Base-by-base conservation (phyloP, 2,797 vertebrate genomes). In the Acestrorhynchus altus region DNA sequence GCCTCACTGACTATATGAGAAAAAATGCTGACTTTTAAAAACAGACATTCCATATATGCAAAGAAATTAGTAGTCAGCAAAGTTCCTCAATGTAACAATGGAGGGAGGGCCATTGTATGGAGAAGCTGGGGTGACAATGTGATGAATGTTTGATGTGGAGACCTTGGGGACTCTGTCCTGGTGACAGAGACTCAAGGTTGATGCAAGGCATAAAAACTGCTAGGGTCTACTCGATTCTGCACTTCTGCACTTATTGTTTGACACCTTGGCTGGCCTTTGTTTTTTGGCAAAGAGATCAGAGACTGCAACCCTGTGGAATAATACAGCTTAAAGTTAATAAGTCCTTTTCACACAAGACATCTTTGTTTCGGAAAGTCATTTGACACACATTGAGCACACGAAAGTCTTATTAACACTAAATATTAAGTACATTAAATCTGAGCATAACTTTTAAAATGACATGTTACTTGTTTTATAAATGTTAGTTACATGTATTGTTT, bases 11-110 rank as follows among this genome's bases (percentile, higher is more conserved):
- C 60, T 77, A 63, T 63, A n/a, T 35, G 10, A n/a, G 39, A 8
- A n/a, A 76, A 71, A 77, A 35, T 22, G 67, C 67, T 72, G 76
- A 72, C 76, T 47, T 63, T 63, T 61, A 16, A 52, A 78, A 72
- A 72, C 59, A 78, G 49, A 35, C 42, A 64, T 71, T 54, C 10
- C 18, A 63, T 26, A 46, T 65, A 72, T 54, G 59, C 47, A 54
- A 16, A 71, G 39, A 77, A 77, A 35, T 42, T 18, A 26, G 59
- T 12, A 35, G 24, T 78, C 76, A 78, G 76, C 76, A 65, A 46
- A 64, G 47, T 64, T 42, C 40, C 35, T 64, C 18, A 44, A 26
- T 70, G 49, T 18, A 54, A 56, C 67, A 71, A 44, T 56, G 59
- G 35, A 64, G 52, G 52, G 22, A n/a, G 35, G 54, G 31, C 39